Percentiles rank a stretch among this genome's conserved stretches.
Evolutionary conservation across 2,888 invertebrate species (phyloP).

Genomic region (Lycophotia porphyrea): DNA sequence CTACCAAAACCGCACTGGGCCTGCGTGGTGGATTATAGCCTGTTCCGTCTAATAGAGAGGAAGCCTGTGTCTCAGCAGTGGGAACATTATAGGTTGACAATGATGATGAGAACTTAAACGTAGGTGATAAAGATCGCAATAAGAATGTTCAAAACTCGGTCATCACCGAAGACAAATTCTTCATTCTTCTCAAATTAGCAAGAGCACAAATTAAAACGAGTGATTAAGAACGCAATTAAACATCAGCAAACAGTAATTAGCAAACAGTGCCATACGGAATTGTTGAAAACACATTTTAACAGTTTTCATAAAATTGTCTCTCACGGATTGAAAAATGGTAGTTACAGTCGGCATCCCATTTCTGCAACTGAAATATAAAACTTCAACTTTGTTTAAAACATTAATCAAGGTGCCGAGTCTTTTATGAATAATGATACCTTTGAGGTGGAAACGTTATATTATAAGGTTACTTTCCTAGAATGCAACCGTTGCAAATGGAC

Average conservation of each 20-base stretch:
- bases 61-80: too few species aligned
- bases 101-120: not conserved
- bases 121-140: not conserved
- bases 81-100: too few species aligned
- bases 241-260: constrained; percentile 54
- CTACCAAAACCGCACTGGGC: not conserved
- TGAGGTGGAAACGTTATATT: constrained; percentile 60
- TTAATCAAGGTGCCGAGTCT: constrained; percentile 76
- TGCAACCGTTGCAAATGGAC: constrained; percentile 67
- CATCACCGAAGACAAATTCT: not conserved
- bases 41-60: too few species aligned
- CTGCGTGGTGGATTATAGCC: not conserved
- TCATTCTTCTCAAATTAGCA: constrained; percentile 17
- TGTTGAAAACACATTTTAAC: constrained; percentile 55
- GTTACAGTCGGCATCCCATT: constrained; percentile 58
- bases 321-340: constrained; percentile 66
- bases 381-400: constrained; percentile 76
- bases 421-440: constrained; percentile 78
- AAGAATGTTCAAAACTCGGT: not conserved
- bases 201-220: constrained; percentile 44
- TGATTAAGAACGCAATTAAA: constrained; percentile 44
- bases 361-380: constrained; percentile 72
- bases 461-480: constrained; percentile 55
- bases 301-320: constrained; percentile 64
- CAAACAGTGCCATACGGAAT: constrained; percentile 38